Conservation (phyloP, 2,113 vertebrate genomes). For the Syrrhaptes paradoxus region DNA sequence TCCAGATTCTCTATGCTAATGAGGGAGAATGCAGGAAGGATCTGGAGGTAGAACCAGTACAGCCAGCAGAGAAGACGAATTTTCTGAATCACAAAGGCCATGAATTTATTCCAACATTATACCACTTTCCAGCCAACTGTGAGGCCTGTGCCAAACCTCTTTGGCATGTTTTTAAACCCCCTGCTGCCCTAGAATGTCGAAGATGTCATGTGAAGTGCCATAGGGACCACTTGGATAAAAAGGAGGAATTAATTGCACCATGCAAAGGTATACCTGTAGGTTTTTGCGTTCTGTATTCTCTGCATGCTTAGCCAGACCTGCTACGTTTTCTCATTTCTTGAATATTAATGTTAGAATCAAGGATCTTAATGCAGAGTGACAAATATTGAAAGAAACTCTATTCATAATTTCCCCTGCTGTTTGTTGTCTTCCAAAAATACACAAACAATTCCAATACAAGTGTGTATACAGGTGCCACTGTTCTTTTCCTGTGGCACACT, state of each 20-base stretch:
- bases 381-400: not conserved
- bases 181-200: constrained; percentile 94
- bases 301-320: not conserved
- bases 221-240: constrained; percentile 97
- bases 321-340: not conserved
- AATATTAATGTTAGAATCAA: not conserved
- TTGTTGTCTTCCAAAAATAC: not conserved
- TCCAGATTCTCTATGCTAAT: constrained; percentile 97
- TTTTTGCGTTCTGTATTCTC: not conserved
- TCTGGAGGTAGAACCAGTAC: constrained; percentile 86
- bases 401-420: not conserved
- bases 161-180: constrained; percentile 98
- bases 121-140: constrained; percentile 98
- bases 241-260: constrained; percentile 96
- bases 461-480: not conserved
- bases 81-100: constrained; percentile 97
- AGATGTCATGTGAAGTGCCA: constrained; percentile 99
- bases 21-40: constrained; percentile 98
- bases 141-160: constrained; percentile 98
- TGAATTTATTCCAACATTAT: constrained; percentile 97
- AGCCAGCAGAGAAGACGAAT: constrained; percentile 92
- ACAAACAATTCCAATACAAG: not conserved
- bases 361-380: not conserved
- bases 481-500: not conserved
- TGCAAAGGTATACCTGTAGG: constrained; percentile 86